phyloP scores from a whole-genome alignment of 2,797 vertebrate species.

The Fistularia tabacaria region DNA sequence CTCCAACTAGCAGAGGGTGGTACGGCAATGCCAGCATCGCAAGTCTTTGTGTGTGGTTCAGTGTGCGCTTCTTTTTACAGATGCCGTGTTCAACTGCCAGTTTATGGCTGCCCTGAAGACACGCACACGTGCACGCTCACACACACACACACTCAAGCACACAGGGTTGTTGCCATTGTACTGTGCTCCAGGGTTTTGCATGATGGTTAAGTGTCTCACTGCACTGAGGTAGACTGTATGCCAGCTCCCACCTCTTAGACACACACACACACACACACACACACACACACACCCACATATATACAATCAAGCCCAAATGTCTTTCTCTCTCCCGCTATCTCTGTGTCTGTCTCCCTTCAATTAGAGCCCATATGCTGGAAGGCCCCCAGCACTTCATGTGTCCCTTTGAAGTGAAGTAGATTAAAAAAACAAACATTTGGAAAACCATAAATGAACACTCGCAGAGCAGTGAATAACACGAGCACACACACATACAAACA shows the following conservation, averaged over 20 bases:
- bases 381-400: slow-evolving; percentile 54
- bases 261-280: slow-evolving; percentile 2
- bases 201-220: slow-evolving; percentile 32
- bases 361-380: slow-evolving; percentile 60
- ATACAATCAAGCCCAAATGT: slow-evolving; percentile 2
- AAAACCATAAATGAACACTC: slow-evolving; percentile 56
- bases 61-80: slow-evolving; percentile 30
- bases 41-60: slow-evolving; percentile 17
- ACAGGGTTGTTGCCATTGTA: neutral
- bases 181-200: slow-evolving; percentile 31
- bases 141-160: too few species aligned
- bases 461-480: slow-evolving; percentile 29
- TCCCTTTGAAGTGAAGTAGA: slow-evolving; percentile 67
- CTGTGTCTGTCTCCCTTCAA: slow-evolving; percentile 53
- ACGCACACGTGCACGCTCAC: neutral
- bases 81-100: slow-evolving; percentile 45
- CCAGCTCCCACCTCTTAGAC: slow-evolving; percentile 3
- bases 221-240: slow-evolving; percentile 26
- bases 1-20: slow-evolving; percentile 22
- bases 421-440: slow-evolving; percentile 61
- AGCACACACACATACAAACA: neutral
- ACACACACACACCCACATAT: too few species aligned
- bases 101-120: slow-evolving; percentile 32
- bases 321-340: slow-evolving; percentile 31
- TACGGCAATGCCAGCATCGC: slow-evolving; percentile 24